Evolutionary conservation across 2,888 invertebrate genomes (phyloP), one percentile per base, ranked within the genome.

Genomic region (Acrobasis suavella): DNA sequence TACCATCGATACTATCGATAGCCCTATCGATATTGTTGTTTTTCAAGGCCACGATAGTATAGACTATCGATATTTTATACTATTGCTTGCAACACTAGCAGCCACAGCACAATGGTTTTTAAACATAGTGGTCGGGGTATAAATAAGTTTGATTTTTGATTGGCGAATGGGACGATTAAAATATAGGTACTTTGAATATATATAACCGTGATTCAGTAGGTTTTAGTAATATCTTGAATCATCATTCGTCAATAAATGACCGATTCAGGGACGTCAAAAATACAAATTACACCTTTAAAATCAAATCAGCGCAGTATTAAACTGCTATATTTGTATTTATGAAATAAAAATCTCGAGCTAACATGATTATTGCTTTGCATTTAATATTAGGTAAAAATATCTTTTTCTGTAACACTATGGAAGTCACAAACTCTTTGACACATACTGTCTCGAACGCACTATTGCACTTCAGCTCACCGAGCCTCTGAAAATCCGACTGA

Each of bases 341-440:
- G 17, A 56, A 42, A 52, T 32, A 52, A 32, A 32, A 52, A 52
- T 52, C 9, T 52, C 22, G 5, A 32, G 17, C 54, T 14, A 42
- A 60, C 51, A 50, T 17, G 50, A 50, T 60, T 60, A 60, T 60
- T 60, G 59, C 50, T 60, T 50, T 50, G 50, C 17, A 50, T 59
- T 38, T 59, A 49, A 58, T 50, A 60, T 16, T 50, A 50, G 16
- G 38, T 60, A 60, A 50, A 60, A 37, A 56, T 56, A 56, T 56
- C 56, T 56, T 42, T 42, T 42, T 56, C 17, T 56, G 56, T 56
- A 60, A 50, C 50, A 60, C 59, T 60, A 50, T 60, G 59, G 59
- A 60, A 60, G 59, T 60, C 59, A 60, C 50, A 37, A n/a, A 60
- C 37, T 50, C 50, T 60, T 60, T 60, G 59, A 60, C 59, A 60